Conservation (phyloP, 2,113 vertebrate species). For the Alces alces region DNA sequence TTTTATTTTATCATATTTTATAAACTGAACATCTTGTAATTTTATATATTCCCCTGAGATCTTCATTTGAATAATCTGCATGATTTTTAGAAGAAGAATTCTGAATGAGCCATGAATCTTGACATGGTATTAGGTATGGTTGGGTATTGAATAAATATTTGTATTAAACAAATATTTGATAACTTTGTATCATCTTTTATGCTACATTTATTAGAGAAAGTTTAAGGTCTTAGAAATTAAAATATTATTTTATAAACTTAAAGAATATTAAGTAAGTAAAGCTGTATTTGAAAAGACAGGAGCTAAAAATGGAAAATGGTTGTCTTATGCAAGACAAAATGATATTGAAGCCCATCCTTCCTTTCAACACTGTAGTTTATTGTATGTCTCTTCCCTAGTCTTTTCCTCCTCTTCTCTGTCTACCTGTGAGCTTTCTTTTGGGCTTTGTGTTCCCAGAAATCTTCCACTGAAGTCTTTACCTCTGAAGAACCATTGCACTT, state of each 20-base stretch:
- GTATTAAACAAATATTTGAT: background rate
- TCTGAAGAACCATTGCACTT: background rate
- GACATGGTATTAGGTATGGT: background rate
- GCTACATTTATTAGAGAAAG: background rate
- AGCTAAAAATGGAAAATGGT: background rate
- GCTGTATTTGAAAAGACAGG: background rate
- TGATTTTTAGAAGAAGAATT: background rate
- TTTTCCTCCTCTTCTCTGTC: background rate
- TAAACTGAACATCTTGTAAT: background rate
- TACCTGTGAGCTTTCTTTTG: background rate
- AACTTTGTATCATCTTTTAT: background rate
- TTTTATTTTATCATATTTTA: background rate
- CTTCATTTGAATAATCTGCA: background rate
- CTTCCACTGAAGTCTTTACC: background rate
- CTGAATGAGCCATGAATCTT: background rate
- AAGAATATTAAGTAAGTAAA: background rate
- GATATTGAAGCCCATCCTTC: background rate
- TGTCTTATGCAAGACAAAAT: background rate
- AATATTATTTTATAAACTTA: background rate
- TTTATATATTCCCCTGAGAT: background rate
- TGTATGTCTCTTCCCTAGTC: background rate
- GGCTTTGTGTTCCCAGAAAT: background rate
- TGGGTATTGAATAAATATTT: background rate
- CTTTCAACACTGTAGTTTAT: background rate
- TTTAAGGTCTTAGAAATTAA: background rate